These are phyloP conservation scores for Simalia tracyae DNA, from an alignment of 2,797 vertebrate genomes.

Conservation along the genomic window DNA sequence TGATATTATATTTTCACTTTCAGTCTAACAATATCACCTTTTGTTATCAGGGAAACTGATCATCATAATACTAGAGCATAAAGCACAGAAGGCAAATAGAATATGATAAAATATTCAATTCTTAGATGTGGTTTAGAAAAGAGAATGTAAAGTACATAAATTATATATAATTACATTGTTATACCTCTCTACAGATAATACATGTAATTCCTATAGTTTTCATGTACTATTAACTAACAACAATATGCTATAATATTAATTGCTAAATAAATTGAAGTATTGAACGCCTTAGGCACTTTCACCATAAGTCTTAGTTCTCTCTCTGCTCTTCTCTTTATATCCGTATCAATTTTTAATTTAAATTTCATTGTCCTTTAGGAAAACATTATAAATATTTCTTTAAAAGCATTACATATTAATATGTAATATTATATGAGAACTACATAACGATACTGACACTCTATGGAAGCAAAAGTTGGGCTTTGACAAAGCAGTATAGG, in stretches of 20 bases:
- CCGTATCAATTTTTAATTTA: neutral
- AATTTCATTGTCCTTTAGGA: neutral
- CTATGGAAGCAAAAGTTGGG: neutral
- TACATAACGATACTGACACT: neutral
- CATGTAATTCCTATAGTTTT: neutral
- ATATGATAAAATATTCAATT: neutral
- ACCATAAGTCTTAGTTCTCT: neutral
- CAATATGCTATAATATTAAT: neutral
- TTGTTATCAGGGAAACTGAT: neutral
- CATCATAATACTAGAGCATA: neutral
- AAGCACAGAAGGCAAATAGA: too few species aligned
- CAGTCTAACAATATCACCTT: neutral
- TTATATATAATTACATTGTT: neutral
- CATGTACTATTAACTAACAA: neutral
- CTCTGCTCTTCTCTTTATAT: neutral
- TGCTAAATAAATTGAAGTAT: neutral
- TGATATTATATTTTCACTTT: neutral
- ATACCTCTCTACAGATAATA: neutral
- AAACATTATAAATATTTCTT: neutral
- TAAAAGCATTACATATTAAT: neutral
- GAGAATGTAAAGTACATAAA: neutral
- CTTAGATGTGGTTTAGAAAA: neutral
- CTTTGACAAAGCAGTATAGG: neutral
- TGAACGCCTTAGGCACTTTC: neutral
- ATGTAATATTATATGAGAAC: neutral